Base-by-base conservation (phyloP, 2,113 vertebrate species). In the Colistium nudipinnis region DNA sequence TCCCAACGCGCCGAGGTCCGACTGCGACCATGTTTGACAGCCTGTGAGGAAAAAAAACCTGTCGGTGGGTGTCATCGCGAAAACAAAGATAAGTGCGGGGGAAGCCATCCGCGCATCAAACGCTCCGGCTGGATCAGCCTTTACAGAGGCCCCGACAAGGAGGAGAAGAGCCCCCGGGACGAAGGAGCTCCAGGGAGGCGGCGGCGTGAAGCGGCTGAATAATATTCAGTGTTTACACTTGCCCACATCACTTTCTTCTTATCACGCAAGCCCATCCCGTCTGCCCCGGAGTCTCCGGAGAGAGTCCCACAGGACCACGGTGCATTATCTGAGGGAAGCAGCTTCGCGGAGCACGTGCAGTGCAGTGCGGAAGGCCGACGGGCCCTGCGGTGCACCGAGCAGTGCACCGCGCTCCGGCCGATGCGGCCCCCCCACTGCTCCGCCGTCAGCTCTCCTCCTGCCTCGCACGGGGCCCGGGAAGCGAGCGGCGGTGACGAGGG, bases 291-390 rank as follows among this genome's bases (percentile, higher is more conserved):
- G 82, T 82, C 78, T 81, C 53, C 35, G 43, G 62, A 63, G 62
- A 63, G 59, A 63, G 65, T 85, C 89, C 78, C 84, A 61, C n/a
- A 74, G 78, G 84, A 85, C 60, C 60, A 47, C 11, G 2, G 63
- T 20, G 35, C 59, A 80, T 85, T 88, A 90, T 92, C 89, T 70
- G 65, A 90, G 77, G 89, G 86, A 90, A 90, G 81, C 88, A 90
- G 87, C 86, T 70, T 83, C 74, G 56, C 80, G 60, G 62, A 69
- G 77, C 66, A 35, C 57, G 41, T 43, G n/a, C n/a, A 24, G n/a
- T 11, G 28, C n/a, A n/a, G n/a, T 54, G 55, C 70, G 71, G 68
- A 80, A 72, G 41, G 65, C 7, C 17, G 69, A 13, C 67, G 7
- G 75, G 62, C 51, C 87, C 64, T 78, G 66, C 69, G n/a, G n/a